Conservation (phyloP, 1,140 invertebrate genomes). For the Leptoteleia sp. region DNA sequence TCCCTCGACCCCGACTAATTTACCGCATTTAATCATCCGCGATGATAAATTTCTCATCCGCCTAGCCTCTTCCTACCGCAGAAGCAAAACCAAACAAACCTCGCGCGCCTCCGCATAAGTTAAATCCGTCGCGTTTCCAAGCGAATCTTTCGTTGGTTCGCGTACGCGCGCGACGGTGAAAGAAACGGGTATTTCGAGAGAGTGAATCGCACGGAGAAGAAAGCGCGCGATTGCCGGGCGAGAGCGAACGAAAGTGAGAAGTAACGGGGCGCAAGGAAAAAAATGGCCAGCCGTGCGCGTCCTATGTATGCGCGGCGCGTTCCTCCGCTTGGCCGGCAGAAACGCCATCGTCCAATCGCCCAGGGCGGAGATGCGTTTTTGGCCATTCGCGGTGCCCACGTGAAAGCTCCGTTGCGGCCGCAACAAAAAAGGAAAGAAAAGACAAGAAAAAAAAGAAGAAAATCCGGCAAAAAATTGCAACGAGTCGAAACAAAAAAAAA, state of each 20-base stretch:
- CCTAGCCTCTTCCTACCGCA: slow-evolving; percentile 41
- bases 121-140: slow-evolving; percentile 53
- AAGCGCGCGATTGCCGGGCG: slow-evolving; percentile 38
- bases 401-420: slow-evolving; percentile 22
- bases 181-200: slow-evolving; percentile 60
- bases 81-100: slow-evolving; percentile 60
- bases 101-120: slow-evolving; percentile 37
- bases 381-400: slow-evolving; percentile 41
- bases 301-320: slow-evolving; percentile 42
- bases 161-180: slow-evolving; percentile 41
- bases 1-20: slow-evolving; percentile 16
- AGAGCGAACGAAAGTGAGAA: slow-evolving; percentile 64
- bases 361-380: slow-evolving; percentile 46
- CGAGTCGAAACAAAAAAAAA: neutral
- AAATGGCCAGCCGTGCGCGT: slow-evolving; percentile 43
- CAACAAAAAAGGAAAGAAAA: too few species aligned
- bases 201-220: slow-evolving; percentile 55
- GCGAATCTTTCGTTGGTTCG: slow-evolving; percentile 45
- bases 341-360: slow-evolving; percentile 52
- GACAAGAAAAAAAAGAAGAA: too few species aligned
- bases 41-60: slow-evolving; percentile 59
- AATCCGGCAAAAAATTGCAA: neutral
- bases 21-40: slow-evolving; percentile 57
- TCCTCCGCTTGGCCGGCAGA: slow-evolving; percentile 15
- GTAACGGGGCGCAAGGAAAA: slow-evolving; percentile 40